phyloP scores from a whole-genome alignment of 2,888 invertebrate species.

The Plagodis dolabraria region DNA sequence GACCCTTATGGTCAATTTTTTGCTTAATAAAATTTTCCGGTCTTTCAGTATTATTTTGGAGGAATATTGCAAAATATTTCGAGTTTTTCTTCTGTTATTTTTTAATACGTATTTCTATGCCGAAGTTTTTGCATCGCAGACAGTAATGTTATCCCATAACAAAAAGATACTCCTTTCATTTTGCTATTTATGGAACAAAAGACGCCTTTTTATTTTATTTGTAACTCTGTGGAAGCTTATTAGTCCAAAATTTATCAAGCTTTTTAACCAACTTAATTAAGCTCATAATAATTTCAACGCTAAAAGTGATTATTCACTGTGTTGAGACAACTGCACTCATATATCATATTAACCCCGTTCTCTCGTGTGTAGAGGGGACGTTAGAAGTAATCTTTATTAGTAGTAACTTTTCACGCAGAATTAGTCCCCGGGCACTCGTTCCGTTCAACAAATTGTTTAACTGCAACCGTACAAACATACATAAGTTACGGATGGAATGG shows the following conservation, averaged over 20 bases:
- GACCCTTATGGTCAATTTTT: constrained; percentile 29
- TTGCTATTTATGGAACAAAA: neutral
- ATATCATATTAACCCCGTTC: constrained; percentile 40
- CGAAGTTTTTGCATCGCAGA: constrained; percentile 14
- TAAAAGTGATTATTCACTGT: constrained; percentile 21
- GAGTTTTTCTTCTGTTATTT: constrained; percentile 20
- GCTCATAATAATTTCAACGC: constrained; percentile 6
- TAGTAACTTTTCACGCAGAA: constrained; percentile 56
- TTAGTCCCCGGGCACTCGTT: constrained; percentile 58
- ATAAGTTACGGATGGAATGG: constrained; percentile 32
- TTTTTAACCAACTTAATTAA: neutral
- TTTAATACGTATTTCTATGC: constrained; percentile 15
- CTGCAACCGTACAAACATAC: constrained; percentile 39
- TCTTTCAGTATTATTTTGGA: constrained; percentile 19
- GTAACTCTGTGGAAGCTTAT: neutral
- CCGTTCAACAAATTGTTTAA: constrained; percentile 52
- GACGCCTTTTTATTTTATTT: neutral
- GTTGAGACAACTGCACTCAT: constrained; percentile 31
- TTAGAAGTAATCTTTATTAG: constrained; percentile 59
- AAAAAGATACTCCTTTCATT: constrained; percentile 4
- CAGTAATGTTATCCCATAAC: neutral
- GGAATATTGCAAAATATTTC: constrained; percentile 28
- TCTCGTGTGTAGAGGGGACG: constrained; percentile 26
- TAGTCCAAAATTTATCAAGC: neutral
- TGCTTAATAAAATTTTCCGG: constrained; percentile 33